Conservation (phyloP, 2,888 invertebrate species). For the Pandemis corylana region DNA sequence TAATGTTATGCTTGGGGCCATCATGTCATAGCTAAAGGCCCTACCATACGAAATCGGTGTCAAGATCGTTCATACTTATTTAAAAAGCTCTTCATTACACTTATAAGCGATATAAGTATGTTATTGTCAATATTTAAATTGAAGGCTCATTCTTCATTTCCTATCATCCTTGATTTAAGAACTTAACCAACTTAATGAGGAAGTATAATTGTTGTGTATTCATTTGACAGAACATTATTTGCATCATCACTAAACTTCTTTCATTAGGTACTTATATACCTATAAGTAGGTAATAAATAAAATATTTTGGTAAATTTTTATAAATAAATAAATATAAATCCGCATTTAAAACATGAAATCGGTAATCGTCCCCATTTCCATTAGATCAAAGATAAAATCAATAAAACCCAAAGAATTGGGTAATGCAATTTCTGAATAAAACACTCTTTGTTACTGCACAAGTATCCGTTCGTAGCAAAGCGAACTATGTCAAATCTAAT, state of each 20-base stretch:
- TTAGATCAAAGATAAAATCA: conserved; percentile 22
- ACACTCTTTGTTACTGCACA: conserved; percentile 28
- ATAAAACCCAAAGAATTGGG: conserved; percentile 31
- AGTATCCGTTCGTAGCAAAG: conserved; percentile 32
- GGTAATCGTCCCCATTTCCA: too few species aligned
- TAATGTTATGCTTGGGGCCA: conserved; percentile 55
- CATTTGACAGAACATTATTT: too few species aligned
- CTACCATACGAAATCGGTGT: conserved; percentile 62
- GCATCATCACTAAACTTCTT: too few species aligned
- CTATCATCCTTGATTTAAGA: not conserved
- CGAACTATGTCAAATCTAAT: conserved; percentile 77
- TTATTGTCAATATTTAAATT: conserved; percentile 1
- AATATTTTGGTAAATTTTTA: too few species aligned
- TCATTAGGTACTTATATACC: too few species aligned
- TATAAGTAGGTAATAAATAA: too few species aligned
- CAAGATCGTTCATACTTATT: conserved; percentile 56
- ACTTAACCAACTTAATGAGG: not conserved
- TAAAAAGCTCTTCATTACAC: conserved; percentile 16
- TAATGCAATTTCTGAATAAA: conserved; percentile 40
- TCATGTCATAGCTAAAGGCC: conserved; percentile 45
- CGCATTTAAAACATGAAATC: too few species aligned
- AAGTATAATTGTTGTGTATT: not conserved
- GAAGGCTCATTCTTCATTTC: not conserved
- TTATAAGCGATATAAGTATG: conserved; percentile 2
- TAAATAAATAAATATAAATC: too few species aligned